Conservation (phyloP, 2,888 invertebrate species). For the Eupithecia insigniata region DNA sequence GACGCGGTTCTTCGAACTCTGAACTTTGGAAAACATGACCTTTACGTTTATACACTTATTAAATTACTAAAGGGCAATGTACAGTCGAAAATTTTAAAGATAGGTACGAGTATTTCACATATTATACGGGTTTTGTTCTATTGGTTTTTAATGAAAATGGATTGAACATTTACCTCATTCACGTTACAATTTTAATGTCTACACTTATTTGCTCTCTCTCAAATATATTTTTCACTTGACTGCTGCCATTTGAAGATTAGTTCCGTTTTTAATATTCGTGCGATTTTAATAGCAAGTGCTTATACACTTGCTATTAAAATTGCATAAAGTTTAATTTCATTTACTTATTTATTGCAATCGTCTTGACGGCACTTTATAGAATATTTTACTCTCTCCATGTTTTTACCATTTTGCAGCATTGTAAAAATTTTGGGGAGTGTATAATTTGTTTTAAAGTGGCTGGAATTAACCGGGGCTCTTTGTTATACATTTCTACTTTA, state of each 20-base stretch:
- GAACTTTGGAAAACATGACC: background rate
- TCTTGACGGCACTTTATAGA: background rate
- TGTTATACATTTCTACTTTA: slow-evolving; percentile 17
- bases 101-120: background rate
- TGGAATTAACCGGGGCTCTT: slow-evolving; percentile 28
- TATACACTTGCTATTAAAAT: slow-evolving; percentile 56
- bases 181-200: slow-evolving; percentile 29
- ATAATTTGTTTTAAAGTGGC: slow-evolving; percentile 42
- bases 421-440: slow-evolving; percentile 31
- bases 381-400: background rate
- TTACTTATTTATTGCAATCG: slow-evolving; percentile 15
- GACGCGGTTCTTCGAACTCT: background rate
- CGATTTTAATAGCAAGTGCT: no score
- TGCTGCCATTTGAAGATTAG: slow-evolving; percentile 57
- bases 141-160: slow-evolving; percentile 2
- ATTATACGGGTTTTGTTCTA: slow-evolving; percentile 1
- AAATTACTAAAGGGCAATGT: background rate
- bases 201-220: slow-evolving; percentile 45
- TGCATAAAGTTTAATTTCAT: slow-evolving; percentile 58
- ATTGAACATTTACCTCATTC: slow-evolving; percentile 18
- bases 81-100: background rate
- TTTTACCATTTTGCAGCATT: slow-evolving; percentile 35
- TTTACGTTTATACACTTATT: background rate
- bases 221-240: slow-evolving; percentile 49
- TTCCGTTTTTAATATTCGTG: slow-evolving; percentile 58